Base-by-base conservation (phyloP, 2,888 invertebrate species). In the Pyrgus malvae region DNA sequence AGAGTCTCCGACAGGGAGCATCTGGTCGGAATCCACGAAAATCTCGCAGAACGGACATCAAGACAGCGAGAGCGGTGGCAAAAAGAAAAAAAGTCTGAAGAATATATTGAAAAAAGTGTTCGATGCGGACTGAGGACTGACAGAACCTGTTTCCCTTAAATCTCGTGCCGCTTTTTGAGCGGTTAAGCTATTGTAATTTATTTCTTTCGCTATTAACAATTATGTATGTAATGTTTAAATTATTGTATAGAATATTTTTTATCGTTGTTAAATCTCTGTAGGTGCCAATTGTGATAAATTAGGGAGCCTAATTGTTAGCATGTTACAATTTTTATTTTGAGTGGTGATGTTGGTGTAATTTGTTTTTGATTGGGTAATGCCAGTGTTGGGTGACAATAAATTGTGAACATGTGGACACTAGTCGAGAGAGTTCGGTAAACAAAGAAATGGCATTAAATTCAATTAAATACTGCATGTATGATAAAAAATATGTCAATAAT, bases 51-150 rank as follows among this genome's bases (percentile, higher is more conserved):
- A 81, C 56, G 84, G 85, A 12, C 81, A 73, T 11, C 78, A 66
- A 21, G 79, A 82, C n/a, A n/a, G n/a, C 49, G 82, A 78, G 48
- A 75, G 68, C 51, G 70, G 70, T 51, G 71, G 76, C 23, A 70
- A 77, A 57, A 93, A 93, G 68, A 95, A 93, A 77, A 93, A 93
- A 72, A 92, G 94, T 70, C 91, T 96, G 63, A 95, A 94, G 78
- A 94, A 93, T 82, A 93, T 96, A 76, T 92, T 95, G 74, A 95
- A 93, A 68, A 95, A 95, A 91, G 93, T 96, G 75, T 96, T 96
- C 91, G 91, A 54, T 54, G 54, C 19, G 54, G 54, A 54, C 40
- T 48, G 33, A 33, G 25, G 7, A 54, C 54, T 40, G 8, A 41
- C 23, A n/a, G 45, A 21, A 38, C 54, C 8, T 41, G 54, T 54